Percentiles rank a stretch among this genome's conserved stretches.
phyloP scores from a whole-genome alignment of 53 echinoderm and acorn worm genomes.

The Zoroaster sp. region DNA sequence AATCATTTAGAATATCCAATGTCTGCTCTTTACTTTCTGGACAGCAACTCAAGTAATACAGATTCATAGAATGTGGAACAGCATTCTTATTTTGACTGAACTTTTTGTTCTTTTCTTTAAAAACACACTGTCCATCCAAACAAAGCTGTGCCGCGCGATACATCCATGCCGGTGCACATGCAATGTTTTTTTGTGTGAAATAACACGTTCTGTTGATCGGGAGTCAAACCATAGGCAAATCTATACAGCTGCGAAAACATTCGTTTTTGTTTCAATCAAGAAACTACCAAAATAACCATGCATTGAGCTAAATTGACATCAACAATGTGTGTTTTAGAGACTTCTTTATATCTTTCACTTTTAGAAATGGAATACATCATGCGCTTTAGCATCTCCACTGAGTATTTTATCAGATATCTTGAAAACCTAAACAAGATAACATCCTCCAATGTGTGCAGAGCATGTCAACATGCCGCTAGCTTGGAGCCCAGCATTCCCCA shows the following conservation, averaged over 20 bases:
- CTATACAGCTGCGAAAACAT: too few relatives aligned
- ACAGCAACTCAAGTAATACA: too few relatives aligned
- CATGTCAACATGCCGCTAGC: constrained; percentile 20
- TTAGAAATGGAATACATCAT: not conserved
- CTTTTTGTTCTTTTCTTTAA: too few relatives aligned
- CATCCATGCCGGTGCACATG: not conserved
- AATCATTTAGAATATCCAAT: too few relatives aligned
- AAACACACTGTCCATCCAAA: not conserved
- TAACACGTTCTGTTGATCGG: too few relatives aligned
- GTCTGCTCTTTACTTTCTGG: too few relatives aligned
- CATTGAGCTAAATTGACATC: not conserved
- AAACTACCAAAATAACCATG: not conserved
- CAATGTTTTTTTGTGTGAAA: not conserved
- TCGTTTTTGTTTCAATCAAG: too few relatives aligned
- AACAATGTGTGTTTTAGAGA: not conserved
- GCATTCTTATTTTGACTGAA: too few relatives aligned
- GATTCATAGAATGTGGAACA: too few relatives aligned
- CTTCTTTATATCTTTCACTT: not conserved
- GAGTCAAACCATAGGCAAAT: too few relatives aligned
- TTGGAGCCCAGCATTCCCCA: constrained; percentile 27
- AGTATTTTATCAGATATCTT: not conserved
- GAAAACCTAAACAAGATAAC: not conserved
- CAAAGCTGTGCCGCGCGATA: not conserved
- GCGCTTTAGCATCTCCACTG: not conserved
- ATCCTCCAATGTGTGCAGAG: not conserved